Evolutionary conservation across 2,113 vertebrate genomes (phyloP).

Genomic region (Bothrops jararaca): DNA sequence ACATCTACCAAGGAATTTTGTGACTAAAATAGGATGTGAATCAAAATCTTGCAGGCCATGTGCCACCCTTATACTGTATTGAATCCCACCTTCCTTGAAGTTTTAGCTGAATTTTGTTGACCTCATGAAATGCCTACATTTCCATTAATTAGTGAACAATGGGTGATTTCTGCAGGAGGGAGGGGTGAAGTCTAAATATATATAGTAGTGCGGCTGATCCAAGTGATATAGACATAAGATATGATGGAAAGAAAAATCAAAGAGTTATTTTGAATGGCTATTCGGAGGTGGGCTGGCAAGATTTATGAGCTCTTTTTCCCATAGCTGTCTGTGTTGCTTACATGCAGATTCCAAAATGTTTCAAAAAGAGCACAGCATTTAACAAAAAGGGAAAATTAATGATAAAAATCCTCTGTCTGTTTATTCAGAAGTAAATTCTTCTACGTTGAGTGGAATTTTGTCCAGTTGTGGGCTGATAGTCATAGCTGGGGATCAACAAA

Average conservation of each 20-base stretch:
- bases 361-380: conserved; percentile 28
- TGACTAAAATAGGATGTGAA: not conserved
- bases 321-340: not conserved
- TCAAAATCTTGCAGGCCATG: not conserved
- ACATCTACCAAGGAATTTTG: not conserved
- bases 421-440: not conserved
- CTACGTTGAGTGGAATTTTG: not conserved
- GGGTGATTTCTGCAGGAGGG: conserved; percentile 15
- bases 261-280: conserved; percentile 20
- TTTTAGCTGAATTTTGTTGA: conserved; percentile 24
- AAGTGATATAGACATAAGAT: conserved; percentile 31
- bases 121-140: conserved; percentile 37
- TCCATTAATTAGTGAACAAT: conserved; percentile 49
- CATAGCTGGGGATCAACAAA: not conserved
- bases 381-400: conserved; percentile 8
- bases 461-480: not conserved
- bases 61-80: not conserved
- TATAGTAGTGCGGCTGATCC: conserved; percentile 19
- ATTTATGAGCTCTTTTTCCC: conserved; percentile 15
- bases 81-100: not conserved
- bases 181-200: conserved; percentile 17
- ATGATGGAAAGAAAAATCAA: conserved; percentile 28
- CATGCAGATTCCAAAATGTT: conserved; percentile 21
- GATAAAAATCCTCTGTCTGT: not conserved
- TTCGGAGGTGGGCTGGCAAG: not conserved